These are phyloP conservation scores for Chorisops tibialis DNA, from an alignment of 2,888 invertebrate genomes.

Conservation along the genomic window DNA sequence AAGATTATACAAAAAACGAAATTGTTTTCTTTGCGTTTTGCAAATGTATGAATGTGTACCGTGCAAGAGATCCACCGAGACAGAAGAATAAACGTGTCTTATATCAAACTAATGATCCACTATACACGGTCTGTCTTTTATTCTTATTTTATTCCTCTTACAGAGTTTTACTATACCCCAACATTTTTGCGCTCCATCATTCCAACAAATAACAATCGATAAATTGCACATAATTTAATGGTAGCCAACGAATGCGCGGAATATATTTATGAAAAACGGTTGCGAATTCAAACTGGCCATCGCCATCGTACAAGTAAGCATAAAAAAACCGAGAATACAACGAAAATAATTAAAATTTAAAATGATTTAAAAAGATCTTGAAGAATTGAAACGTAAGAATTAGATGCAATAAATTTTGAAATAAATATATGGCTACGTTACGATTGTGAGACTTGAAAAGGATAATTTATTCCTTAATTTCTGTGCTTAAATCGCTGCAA, in stretches of 20 bases:
- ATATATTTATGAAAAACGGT: neutral
- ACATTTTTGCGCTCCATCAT: neutral
- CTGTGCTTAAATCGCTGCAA: too few relatives aligned
- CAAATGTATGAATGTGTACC: neutral
- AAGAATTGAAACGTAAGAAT: neutral
- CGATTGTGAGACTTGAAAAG: too few relatives aligned
- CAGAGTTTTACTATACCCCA: neutral
- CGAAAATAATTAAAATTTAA: neutral
- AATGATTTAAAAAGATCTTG: neutral
- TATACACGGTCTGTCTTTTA: neutral
- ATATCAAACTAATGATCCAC: neutral
- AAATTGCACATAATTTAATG: neutral
- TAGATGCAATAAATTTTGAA: neutral
- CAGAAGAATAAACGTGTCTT: neutral
- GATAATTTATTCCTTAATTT: too few relatives aligned
- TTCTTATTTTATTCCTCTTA: neutral
- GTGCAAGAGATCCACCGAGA: too few relatives aligned
- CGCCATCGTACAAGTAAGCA: too few relatives aligned
- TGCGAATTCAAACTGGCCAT: neutral
- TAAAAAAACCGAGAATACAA: neutral
- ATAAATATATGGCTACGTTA: neutral
- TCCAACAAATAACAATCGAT: neutral
- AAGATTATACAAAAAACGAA: constrained; percentile 6
- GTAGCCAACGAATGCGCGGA: neutral
- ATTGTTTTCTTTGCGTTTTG: neutral